Conservation (phyloP, 2,888 invertebrate genomes). For the Abscondita cerata region DNA sequence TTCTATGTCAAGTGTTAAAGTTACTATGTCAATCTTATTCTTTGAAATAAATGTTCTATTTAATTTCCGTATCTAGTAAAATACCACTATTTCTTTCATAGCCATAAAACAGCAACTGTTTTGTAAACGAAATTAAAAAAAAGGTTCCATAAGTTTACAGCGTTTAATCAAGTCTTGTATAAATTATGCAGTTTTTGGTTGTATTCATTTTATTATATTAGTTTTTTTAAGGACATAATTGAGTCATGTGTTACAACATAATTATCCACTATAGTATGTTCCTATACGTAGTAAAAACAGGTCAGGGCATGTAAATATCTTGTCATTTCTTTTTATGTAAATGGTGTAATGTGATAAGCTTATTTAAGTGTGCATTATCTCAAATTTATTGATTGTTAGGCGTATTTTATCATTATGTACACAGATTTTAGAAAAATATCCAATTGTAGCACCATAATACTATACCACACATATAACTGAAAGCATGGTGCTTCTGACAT, state of each 20-base stretch:
- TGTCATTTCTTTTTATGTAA: constrained; percentile 26
- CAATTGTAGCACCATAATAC: no score
- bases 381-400: constrained; percentile 25
- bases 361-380: constrained; percentile 23
- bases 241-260: constrained; percentile 6
- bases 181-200: constrained; percentile 12
- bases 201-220: background rate
- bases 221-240: constrained; percentile 12
- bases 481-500: background rate
- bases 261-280: constrained; percentile 6
- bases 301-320: constrained; percentile 12
- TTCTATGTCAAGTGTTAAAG: no score
- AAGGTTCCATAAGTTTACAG: no score
- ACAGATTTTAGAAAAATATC: no score
- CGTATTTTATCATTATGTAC: constrained; percentile 13
- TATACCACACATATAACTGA: constrained; percentile 8
- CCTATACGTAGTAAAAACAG: constrained; percentile 7
- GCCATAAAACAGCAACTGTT: no score
- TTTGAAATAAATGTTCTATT: no score
- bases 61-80: no score
- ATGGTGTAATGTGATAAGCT: constrained; percentile 29
- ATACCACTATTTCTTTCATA: no score
- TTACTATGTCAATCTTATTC: no score
- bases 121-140: no score
- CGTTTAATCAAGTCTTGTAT: background rate